Evolutionary conservation across 1,140 invertebrate species (phyloP).

Genomic region (Aphis gossypii): DNA sequence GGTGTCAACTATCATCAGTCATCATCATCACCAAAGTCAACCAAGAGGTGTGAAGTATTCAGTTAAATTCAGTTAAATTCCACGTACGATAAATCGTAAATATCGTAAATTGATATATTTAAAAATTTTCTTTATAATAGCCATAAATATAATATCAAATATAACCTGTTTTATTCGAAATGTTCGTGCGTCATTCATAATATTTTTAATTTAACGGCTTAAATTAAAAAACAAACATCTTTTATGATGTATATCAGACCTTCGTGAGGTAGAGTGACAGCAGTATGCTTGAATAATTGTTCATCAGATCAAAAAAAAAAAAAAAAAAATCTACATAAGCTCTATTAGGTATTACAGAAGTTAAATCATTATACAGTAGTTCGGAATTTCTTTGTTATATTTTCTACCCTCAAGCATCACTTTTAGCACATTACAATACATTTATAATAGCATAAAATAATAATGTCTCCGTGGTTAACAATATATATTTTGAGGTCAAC

Average conservation of each 20-base stretch:
- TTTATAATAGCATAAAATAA: not conserved
- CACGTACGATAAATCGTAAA: too few relatives aligned
- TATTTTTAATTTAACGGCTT: not conserved
- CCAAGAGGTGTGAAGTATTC: not conserved
- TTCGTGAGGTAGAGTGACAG: not conserved
- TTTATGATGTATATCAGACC: not conserved
- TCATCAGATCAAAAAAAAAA: not conserved
- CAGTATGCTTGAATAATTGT: not conserved
- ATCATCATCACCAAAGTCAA: not conserved
- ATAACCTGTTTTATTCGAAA: not conserved
- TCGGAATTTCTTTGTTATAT: not conserved
- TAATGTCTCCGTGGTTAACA: not conserved
- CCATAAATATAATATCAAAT: not conserved
- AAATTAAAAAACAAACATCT: not conserved
- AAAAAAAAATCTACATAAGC: not conserved
- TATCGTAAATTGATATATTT: not conserved
- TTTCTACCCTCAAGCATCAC: not conserved
- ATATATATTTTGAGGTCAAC: not conserved
- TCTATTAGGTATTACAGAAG: not conserved
- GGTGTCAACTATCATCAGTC: not conserved
- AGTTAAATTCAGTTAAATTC: not conserved
- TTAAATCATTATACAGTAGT: not conserved
- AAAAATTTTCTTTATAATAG: not conserved
- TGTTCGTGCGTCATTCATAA: not conserved
- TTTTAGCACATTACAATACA: not conserved